Conservation (phyloP, 2,797 vertebrate species). For the Coranthus polyacanthus region DNA sequence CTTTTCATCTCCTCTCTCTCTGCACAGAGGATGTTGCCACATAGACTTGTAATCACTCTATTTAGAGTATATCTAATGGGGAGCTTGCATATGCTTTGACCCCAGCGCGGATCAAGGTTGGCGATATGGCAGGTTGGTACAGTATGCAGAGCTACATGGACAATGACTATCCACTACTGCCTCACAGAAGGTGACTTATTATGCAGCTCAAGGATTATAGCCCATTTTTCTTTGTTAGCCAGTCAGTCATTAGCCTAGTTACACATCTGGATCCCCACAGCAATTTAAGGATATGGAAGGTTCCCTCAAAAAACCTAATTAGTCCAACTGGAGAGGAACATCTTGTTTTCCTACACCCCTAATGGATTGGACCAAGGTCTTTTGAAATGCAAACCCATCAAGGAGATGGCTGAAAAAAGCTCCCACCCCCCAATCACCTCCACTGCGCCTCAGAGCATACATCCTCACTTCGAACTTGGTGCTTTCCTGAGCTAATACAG, state of each 20-base stretch:
- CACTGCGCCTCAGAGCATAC: constrained; percentile 24
- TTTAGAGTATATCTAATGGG: constrained; percentile 62
- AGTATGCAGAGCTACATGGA: constrained; percentile 46
- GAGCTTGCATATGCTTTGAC: constrained; percentile 58
- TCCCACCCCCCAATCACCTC: constrained; percentile 30
- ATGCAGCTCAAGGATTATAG: constrained; percentile 72
- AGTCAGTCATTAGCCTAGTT: constrained; percentile 87
- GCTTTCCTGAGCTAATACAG: constrained; percentile 25
- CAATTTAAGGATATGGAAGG: constrained; percentile 82
- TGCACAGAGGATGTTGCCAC: constrained; percentile 49
- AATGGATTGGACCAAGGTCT: constrained; percentile 85
- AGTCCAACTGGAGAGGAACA: constrained; percentile 81
- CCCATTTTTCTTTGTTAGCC: constrained; percentile 86
- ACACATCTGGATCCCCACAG: constrained; percentile 86
- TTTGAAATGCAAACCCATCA: constrained; percentile 86
- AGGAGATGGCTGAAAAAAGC: constrained; percentile 71
- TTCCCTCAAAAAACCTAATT: constrained; percentile 80
- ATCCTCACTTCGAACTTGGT: constrained; percentile 41
- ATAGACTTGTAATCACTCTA: constrained; percentile 66
- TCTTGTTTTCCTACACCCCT: constrained; percentile 82
- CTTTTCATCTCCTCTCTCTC: constrained; percentile 72
- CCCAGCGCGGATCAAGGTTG: constrained; percentile 53
- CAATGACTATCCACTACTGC: constrained; percentile 51
- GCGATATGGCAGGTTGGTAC: constrained; percentile 35
- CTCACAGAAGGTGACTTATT: constrained; percentile 80